Evolutionary conservation across 2,797 vertebrate genomes (phyloP).

Genomic region (Euphonia xanthogaster): DNA sequence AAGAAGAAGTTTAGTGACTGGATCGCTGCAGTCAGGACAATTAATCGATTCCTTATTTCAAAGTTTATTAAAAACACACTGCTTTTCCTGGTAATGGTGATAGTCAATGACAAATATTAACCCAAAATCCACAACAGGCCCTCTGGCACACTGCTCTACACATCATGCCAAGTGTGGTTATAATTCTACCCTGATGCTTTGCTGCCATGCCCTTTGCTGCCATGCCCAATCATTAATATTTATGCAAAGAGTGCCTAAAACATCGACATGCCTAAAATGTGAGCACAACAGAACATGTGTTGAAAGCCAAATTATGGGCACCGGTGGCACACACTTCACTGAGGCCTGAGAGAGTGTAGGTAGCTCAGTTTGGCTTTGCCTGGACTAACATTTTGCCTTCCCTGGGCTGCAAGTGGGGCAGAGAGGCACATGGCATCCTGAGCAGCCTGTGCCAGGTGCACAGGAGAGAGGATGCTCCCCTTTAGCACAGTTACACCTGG

Average conservation of each 20-base stretch:
- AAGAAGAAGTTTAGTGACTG: not conserved
- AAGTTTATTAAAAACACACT: not conserved
- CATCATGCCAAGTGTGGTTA: not conserved
- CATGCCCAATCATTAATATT: not conserved
- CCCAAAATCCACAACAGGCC: fast-evolving
- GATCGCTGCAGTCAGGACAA: not conserved
- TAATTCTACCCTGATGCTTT: not conserved
- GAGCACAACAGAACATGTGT: not conserved
- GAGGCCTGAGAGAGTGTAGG: not conserved
- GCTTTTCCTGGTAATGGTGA: not conserved
- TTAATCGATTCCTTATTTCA: not conserved
- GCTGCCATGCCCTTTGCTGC: not conserved
- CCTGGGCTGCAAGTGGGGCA: not conserved
- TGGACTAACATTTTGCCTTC: not conserved
- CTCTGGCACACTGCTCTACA: not conserved
- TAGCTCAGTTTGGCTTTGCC: not conserved
- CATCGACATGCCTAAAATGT: not conserved
- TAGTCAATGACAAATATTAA: not conserved
- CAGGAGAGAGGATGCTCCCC: not conserved
- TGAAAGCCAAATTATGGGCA: not conserved
- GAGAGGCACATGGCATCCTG: fast-evolving
- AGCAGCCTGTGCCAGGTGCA: not conserved
- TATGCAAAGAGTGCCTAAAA: not conserved
- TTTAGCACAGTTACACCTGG: not conserved
- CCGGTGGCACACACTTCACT: not conserved